phyloP scores from a whole-genome alignment of 2,113 vertebrate species.

The Caracal caracal region DNA sequence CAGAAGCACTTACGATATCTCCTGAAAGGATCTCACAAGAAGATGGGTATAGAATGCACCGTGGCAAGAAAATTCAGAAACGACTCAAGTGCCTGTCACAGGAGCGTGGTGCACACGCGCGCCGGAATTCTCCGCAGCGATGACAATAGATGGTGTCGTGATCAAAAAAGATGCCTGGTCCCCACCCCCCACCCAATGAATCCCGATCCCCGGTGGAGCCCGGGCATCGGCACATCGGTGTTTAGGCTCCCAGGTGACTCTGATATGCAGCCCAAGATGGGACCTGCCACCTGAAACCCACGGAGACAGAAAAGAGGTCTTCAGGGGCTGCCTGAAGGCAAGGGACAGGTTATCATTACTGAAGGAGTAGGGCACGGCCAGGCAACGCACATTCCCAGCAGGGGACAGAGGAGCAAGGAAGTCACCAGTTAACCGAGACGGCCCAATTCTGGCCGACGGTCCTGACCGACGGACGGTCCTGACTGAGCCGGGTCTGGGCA shows the following conservation, averaged over 20 bases:
- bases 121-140: not conserved
- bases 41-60: not conserved
- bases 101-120: not conserved
- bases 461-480: not conserved
- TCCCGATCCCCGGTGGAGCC: not conserved
- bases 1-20: not conserved
- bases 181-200: not conserved
- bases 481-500: not conserved
- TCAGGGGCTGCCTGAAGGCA: not conserved
- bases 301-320: not conserved
- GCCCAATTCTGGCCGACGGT: no score
- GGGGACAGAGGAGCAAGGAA: not conserved
- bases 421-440: not conserved
- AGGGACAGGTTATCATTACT: no score
- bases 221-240: accelerated
- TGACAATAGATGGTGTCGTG: no score
- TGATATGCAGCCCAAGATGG: not conserved
- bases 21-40: constrained; percentile 21
- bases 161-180: not conserved
- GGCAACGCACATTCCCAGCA: not conserved
- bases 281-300: not conserved
- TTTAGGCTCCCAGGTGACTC: not conserved
- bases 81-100: not conserved
- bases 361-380: not conserved
- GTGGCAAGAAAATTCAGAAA: not conserved